Base-by-base conservation (phyloP, 92 coral and sea anemone genomes). In the Epizoanthus fatuus region DNA sequence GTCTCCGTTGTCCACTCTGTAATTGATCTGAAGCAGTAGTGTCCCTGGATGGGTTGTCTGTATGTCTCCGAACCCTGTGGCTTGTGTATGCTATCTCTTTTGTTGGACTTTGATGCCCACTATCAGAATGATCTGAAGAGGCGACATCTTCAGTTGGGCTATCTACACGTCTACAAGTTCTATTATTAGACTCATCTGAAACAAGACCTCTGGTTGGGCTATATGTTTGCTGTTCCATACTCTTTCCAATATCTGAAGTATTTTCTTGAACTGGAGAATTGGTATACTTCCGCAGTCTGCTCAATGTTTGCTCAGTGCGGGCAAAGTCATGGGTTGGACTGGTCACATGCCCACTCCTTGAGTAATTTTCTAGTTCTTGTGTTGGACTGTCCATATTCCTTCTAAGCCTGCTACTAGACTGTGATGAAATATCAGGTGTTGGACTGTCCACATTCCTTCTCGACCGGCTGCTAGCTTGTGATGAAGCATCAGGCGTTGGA, bases 221-320 rank as follows among this genome's bases (percentile, higher is more conserved):
- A 42, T 25, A 42, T 42, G 71, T 62, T 2, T 10, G 58, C 47
- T 54, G 22, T 10, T 45, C 19, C 35, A 77, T 42, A 22, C 69
- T 44, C 22, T 39, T 12, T 49, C 11, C 53, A 3, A 57, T 77
- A 15, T 44, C 70, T 3, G 37, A 44, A 62, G 42, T 15, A 22
- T 60, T 69, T 77, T 38, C 40, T 13, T 62, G 57, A 77, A 42
- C 82, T 77, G 69, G 52, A 4, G 57, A 39, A 40, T 60, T 69
- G 9, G 82, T 77, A 38, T 77, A 77, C 63, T 62, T 77, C 22
- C 71, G 69, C 70, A 77, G 63, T 62, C 82, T 77, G 13, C 37
- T 60, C 58, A 77, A 60, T 6, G 82, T 77, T 77, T 77, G 82
- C 47, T 77, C 82, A 42, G 71, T 77, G 8, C 4, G 59, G 49